phyloP scores from a whole-genome alignment of 2,797 vertebrate species.

The Manis crassicaudata region DNA sequence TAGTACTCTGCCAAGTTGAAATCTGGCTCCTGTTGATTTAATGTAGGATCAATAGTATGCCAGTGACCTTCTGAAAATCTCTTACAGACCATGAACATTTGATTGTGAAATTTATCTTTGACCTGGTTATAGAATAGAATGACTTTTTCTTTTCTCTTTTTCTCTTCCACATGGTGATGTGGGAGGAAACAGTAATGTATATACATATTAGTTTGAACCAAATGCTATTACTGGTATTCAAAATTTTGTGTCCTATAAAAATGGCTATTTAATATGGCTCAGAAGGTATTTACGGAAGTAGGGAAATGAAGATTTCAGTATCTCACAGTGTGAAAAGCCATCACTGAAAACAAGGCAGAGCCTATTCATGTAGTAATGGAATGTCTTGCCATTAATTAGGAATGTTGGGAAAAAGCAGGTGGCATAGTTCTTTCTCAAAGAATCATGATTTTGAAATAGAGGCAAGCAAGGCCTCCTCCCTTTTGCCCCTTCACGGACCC shows the following conservation, averaged over 20 bases:
- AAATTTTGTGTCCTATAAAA: not conserved
- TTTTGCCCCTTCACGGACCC: too few relatives aligned
- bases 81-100: accelerated
- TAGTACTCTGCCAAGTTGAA: not conserved
- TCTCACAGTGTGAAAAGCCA: not conserved
- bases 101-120: not conserved
- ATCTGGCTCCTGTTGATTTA: accelerated
- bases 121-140: not conserved
- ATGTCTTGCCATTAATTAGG: not conserved
- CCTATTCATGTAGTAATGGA: accelerated
- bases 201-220: accelerated
- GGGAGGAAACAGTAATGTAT: not conserved
- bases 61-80: accelerated
- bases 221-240: not conserved
- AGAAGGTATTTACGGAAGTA: not conserved
- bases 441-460: not conserved
- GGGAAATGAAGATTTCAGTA: not conserved
- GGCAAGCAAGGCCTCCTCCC: accelerated
- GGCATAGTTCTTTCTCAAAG: not conserved
- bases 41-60: accelerated
- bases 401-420: too few relatives aligned
- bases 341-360: not conserved
- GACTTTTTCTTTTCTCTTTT: not conserved
- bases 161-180: accelerated
- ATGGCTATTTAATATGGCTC: accelerated